Conservation (phyloP, 2,888 invertebrate genomes). For the Acrobasis consociella region DNA sequence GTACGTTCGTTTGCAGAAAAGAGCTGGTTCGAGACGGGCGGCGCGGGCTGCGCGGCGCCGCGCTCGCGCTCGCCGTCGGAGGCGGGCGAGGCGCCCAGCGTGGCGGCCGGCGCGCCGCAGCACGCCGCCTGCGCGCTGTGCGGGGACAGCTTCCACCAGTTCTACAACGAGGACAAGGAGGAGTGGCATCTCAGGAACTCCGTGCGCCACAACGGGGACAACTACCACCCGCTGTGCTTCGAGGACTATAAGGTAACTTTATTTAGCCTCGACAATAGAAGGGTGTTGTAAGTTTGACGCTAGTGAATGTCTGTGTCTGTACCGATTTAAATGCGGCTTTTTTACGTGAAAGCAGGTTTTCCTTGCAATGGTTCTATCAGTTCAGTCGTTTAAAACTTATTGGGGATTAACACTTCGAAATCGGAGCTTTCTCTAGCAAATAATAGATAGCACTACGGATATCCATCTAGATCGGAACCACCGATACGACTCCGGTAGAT, state of each 20-base stretch:
- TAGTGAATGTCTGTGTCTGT: too few relatives aligned
- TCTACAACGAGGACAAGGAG: conserved; percentile 98
- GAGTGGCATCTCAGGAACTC: conserved; percentile 98
- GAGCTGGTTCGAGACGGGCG: conserved; percentile 93
- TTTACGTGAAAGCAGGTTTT: too few relatives aligned
- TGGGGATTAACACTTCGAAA: too few relatives aligned
- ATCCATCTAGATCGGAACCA: too few relatives aligned
- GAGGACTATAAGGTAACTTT: conserved; percentile 91
- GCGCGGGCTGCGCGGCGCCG: conserved; percentile 70
- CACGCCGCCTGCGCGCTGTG: conserved; percentile 93
- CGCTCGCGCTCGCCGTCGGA: conserved; percentile 50
- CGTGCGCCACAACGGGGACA: conserved; percentile 87
- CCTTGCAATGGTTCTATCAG: too few relatives aligned
- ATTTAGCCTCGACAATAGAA: too few relatives aligned
- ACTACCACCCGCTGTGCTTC: conserved; percentile 95
- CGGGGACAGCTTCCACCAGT: conserved; percentile 96
- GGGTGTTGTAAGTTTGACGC: background rate
- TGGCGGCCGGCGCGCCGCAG: conserved; percentile 86
- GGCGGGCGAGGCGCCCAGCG: conserved; percentile 83
- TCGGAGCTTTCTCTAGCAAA: too few relatives aligned
- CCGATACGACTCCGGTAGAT: too few relatives aligned
- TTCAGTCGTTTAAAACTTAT: too few relatives aligned
- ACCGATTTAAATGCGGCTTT: too few relatives aligned
- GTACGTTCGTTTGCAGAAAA: conserved; percentile 83
- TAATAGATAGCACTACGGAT: too few relatives aligned